Base-by-base conservation (phyloP, 2,888 invertebrate genomes). In the Abscondita cerata region DNA sequence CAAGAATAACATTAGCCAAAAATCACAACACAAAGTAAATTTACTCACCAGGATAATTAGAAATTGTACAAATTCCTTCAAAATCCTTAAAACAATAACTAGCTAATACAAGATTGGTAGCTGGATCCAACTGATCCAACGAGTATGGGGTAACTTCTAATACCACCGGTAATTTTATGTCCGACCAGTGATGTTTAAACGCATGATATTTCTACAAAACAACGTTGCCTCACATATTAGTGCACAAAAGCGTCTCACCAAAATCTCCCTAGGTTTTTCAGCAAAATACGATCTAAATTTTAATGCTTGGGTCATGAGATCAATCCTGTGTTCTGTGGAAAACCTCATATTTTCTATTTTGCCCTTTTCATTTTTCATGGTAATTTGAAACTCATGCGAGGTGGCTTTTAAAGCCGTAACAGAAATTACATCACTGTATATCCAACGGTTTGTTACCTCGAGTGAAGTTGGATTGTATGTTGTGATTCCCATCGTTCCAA, bases 131-230 rank as follows among this genome's bases (percentile, higher is more conserved):
- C 80, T 98, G 98, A 77, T 97, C 94, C 56, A 99, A 80, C 20
- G 95, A 93, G 77, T 92, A 92, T 0, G 94, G 91, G n/a, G 94
- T 93, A 1, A 97, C 92, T 84, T 97, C 96, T 62, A 99, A 82
- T 18, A 93, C 87, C 13, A 95, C 88, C 0, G 96, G 95, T 40
- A 96, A 83, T 65, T 93, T 87, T 33, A 91, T 92, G 53, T 96
- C 96, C 47, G 96, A 95, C 98, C 98, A 99, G 75, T 98, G 97
- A 76, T 95, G 91, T 82, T 99, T 98, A 80, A 92, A 94, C 3
- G 93, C 95, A 81, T 92, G 90, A 81, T 90, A 96, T 53, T 78
- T 70, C 81, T 81, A 68, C 50, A 71, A 72, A 19, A 44, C n/a
- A 11, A 31, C 15, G 15, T 0, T 20, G 36, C 36, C 8, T 5